These are phyloP conservation scores for Lasius fuliginosus DNA, from an alignment of 2,888 invertebrate species.

Conservation along the genomic window DNA sequence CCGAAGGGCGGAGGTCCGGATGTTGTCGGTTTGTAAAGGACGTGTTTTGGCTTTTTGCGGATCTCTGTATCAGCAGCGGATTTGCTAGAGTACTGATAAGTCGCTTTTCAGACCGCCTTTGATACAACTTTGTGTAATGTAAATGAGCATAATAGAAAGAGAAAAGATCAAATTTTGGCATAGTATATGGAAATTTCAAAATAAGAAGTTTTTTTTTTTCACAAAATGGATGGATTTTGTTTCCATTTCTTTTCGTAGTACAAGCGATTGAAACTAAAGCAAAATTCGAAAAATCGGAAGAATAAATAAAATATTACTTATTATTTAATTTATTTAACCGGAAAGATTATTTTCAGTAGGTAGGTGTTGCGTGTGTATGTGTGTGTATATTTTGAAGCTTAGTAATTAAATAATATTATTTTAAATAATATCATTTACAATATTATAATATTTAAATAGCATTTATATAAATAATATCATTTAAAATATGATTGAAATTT, in stretches of 20 bases:
- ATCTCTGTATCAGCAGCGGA: slow-evolving; percentile 36
- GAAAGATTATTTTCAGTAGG: background rate
- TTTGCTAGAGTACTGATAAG: slow-evolving; percentile 31
- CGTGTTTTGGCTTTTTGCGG: slow-evolving; percentile 34
- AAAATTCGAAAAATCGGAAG: background rate
- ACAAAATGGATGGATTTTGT: background rate
- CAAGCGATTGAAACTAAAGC: background rate
- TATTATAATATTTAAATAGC: background rate
- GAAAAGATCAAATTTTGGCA: background rate
- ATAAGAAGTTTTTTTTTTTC: background rate
- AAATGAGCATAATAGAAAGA: slow-evolving; percentile 19
- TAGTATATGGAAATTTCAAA: background rate
- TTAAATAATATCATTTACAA: background rate
- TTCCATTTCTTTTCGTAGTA: background rate
- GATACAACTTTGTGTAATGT: background rate
- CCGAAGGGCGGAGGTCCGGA: slow-evolving; percentile 16
- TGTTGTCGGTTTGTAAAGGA: slow-evolving; percentile 58
- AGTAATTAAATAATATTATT: background rate
- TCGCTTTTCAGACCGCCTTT: slow-evolving; percentile 5
- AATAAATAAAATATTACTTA: background rate
- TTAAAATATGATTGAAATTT: slow-evolving; percentile 6
- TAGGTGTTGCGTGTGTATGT: background rate
- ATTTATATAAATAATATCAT: background rate
- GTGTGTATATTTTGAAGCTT: background rate
- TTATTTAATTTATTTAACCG: background rate